Evolutionary conservation across 2,888 invertebrate species (phyloP).

Genomic region (Diploptera punctata): DNA sequence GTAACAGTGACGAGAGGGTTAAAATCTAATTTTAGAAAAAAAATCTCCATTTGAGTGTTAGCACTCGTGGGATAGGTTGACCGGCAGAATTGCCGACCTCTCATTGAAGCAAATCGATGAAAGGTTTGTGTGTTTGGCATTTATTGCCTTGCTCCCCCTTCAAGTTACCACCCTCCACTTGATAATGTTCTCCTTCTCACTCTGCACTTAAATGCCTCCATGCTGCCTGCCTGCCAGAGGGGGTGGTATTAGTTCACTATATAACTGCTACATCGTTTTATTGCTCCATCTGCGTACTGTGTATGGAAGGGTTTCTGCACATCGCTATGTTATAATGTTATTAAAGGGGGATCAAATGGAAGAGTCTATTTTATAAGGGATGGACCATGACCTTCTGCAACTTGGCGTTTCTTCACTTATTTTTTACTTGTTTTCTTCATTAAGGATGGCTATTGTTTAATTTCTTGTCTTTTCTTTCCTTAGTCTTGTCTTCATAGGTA

Average conservation of each 20-base stretch:
- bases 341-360: slow-evolving; percentile 32
- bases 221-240: background rate
- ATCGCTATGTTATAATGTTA: slow-evolving; percentile 34
- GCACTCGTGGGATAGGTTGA: slow-evolving; percentile 31
- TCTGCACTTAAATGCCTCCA: slow-evolving; percentile 37
- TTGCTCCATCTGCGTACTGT: slow-evolving; percentile 35
- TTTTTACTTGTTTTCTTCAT: no score
- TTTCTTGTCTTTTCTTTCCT: no score
- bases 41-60: slow-evolving; percentile 33
- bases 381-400: background rate
- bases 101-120: slow-evolving; percentile 35
- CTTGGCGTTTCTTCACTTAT: background rate
- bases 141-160: slow-evolving; percentile 34
- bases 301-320: slow-evolving; percentile 33
- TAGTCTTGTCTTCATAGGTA: no score
- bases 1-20: slow-evolving; percentile 27
- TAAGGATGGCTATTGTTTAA: no score
- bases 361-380: slow-evolving; percentile 33
- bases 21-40: slow-evolving; percentile 32
- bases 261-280: slow-evolving; percentile 36
- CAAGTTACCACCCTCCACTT: slow-evolving; percentile 31
- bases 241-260: slow-evolving; percentile 35
- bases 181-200: slow-evolving; percentile 20
- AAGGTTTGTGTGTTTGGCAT: slow-evolving; percentile 40
- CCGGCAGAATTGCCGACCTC: slow-evolving; percentile 31